Evolutionary conservation across 2,113 vertebrate species (phyloP).

Genomic region (Notechis scutatus): DNA sequence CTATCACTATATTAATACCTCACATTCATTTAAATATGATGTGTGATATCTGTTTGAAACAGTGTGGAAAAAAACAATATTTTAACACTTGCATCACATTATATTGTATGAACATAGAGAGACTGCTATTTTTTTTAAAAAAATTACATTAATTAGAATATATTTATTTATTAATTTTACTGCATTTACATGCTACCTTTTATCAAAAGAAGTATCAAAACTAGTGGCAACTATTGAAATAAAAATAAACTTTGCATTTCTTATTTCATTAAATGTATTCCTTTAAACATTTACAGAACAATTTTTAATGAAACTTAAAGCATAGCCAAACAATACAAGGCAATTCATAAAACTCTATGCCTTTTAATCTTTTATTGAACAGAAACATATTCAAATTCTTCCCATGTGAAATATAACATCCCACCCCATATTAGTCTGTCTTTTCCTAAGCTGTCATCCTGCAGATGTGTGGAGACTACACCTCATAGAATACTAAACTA

Average conservation of each 20-base stretch:
- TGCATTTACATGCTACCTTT: background rate
- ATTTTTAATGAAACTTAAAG: background rate
- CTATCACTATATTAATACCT: background rate
- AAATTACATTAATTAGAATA: background rate
- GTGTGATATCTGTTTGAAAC: background rate
- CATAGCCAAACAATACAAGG: background rate
- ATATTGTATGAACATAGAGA: background rate
- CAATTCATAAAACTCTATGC: conserved; percentile 7
- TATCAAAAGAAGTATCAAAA: background rate
- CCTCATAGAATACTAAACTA: background rate
- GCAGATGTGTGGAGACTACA: background rate
- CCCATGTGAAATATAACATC: conserved; percentile 31
- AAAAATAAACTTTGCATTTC: background rate
- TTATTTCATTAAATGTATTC: background rate
- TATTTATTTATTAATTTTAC: background rate
- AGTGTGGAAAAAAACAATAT: background rate
- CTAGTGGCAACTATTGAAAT: background rate
- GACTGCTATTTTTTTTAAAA: background rate
- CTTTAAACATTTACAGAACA: background rate
- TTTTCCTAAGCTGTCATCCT: background rate
- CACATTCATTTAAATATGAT: background rate
- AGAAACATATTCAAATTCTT: conserved; percentile 26
- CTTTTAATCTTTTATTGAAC: conserved; percentile 28
- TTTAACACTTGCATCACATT: conserved; percentile 7
- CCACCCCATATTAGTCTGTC: background rate